Conservation (phyloP, 2,797 vertebrate species). For the Acipenser ruthenus region DNA sequence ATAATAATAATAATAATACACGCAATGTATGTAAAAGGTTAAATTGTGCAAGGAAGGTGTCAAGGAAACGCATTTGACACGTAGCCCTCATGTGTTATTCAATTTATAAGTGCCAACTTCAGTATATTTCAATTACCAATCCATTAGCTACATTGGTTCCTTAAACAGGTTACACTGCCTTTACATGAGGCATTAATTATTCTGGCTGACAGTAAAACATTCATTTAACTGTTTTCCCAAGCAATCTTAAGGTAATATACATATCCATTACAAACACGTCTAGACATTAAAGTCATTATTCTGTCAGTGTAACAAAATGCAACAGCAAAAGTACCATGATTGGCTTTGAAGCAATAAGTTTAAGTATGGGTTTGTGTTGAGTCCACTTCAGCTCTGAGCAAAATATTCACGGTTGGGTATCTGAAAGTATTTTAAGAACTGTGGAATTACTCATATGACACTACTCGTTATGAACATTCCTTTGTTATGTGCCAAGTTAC, state of each 20-base stretch:
- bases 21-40: no score
- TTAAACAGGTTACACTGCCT: not conserved
- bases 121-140: not conserved
- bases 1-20: no score
- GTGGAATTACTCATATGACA: no score
- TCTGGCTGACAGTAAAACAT: not conserved
- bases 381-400: no score
- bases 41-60: no score
- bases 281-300: slow-evolving; percentile 1
- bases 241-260: not conserved
- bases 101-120: not conserved
- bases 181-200: not conserved
- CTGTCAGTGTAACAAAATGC: not conserved
- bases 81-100: not conserved
- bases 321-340: not conserved
- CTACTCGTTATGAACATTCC: not conserved
- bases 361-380: no score
- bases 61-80: no score
- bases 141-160: not conserved
- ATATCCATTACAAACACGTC: not conserved
- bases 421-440: no score
- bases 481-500: not conserved
- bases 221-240: not conserved
- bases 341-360: not conserved
- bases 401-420: no score